These are phyloP conservation scores for Leptinotarsa lineolata DNA, from an alignment of 1,140 invertebrate species.

Conservation along the genomic window DNA sequence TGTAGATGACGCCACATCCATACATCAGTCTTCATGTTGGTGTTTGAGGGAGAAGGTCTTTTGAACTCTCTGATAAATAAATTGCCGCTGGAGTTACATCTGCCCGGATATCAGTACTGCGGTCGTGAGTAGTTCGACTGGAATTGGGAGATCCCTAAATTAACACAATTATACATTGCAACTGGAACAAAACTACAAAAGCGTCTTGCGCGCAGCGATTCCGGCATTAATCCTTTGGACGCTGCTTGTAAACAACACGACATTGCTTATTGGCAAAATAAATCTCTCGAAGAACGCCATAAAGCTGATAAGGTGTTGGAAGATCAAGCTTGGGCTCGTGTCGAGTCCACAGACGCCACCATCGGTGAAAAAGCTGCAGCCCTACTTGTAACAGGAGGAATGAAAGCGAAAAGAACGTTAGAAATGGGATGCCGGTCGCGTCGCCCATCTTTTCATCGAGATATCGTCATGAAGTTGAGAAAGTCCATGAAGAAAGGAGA, in stretches of 20 bases:
- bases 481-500: not conserved
- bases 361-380: not conserved
- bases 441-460: not conserved
- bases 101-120: too few relatives aligned
- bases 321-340: not conserved
- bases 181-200: not conserved
- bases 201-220: not conserved
- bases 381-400: not conserved
- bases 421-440: not conserved
- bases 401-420: not conserved
- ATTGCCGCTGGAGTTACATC: too few relatives aligned
- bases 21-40: not conserved
- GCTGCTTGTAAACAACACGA: not conserved
- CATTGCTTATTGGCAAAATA: not conserved
- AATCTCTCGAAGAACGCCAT: not conserved
- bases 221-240: not conserved
- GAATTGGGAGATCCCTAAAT: not conserved
- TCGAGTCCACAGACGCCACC: not conserved
- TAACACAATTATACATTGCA: not conserved
- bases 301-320: not conserved
- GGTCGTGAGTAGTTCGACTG: too few relatives aligned
- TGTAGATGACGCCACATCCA: not conserved
- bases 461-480: not conserved
- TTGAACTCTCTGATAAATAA: not conserved
- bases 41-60: not conserved